A percentile compares a stretch with the other conserved stretches of the same genome.
Conservation (phyloP, 2,113 vertebrate genomes). For the Corythornis vintsioides region DNA sequence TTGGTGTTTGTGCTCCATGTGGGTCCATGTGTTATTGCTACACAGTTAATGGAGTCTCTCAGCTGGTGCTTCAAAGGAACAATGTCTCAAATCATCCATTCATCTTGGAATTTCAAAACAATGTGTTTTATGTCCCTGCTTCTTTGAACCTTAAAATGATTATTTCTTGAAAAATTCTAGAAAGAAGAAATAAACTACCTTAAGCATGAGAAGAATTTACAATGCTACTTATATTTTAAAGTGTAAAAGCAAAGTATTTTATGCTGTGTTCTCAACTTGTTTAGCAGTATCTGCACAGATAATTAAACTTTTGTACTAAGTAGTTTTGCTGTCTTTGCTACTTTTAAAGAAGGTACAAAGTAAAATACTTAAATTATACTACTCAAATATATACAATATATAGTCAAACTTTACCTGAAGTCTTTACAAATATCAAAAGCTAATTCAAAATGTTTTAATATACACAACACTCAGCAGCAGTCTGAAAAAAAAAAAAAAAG, state of each 20-base stretch:
- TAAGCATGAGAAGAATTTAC: conserved; percentile 25
- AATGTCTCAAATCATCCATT: conserved; percentile 47
- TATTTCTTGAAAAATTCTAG: conserved; percentile 38
- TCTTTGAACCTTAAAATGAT: conserved; percentile 71
- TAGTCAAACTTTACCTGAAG: conserved; percentile 3
- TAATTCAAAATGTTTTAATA: conserved; percentile 41
- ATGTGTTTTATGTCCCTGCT: conserved; percentile 45
- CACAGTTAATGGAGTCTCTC: conserved; percentile 58
- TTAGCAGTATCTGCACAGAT: conserved; percentile 32
- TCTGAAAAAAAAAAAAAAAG: neutral
- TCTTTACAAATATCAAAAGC: neutral
- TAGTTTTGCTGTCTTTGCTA: neutral
- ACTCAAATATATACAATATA: neutral
- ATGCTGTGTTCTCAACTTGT: conserved; percentile 22
- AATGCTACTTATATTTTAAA: conserved; percentile 28
- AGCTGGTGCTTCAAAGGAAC: conserved; percentile 64
- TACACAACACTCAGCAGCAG: neutral
- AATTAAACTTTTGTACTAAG: conserved; percentile 40
- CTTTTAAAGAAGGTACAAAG: conserved; percentile 23
- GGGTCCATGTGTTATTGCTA: conserved; percentile 46
- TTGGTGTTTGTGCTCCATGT: conserved; percentile 3
- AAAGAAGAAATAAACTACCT: conserved; percentile 60
- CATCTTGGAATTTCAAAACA: conserved; percentile 70
- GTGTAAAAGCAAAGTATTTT: conserved; percentile 12
- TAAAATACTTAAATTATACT: conserved; percentile 4